Conservation (phyloP, 1,140 invertebrate genomes). For the Drosophila equinoxialis region DNA sequence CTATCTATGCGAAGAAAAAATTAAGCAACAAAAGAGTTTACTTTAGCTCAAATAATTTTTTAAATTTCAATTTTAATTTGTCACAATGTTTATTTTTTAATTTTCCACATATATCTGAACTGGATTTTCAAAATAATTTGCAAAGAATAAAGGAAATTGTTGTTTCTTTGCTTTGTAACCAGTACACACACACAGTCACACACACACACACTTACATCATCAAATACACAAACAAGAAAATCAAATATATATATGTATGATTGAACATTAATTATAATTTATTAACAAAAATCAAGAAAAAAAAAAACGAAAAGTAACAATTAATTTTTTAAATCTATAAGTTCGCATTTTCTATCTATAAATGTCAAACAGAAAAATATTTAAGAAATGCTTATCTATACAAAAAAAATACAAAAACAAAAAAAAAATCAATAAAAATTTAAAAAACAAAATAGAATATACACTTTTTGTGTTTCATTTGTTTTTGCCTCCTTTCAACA, state of each 20-base stretch:
- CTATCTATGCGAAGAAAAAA: slow-evolving; percentile 34
- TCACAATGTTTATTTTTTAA: neutral
- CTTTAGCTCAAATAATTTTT: neutral
- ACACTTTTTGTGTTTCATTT: slow-evolving; percentile 67
- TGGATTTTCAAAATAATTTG: slow-evolving; percentile 52
- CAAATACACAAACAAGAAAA: slow-evolving; percentile 16
- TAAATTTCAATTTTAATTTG: slow-evolving; percentile 1
- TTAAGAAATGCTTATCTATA: slow-evolving; percentile 65
- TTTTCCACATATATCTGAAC: neutral
- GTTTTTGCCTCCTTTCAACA: slow-evolving; percentile 9
- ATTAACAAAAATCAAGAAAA: slow-evolving; percentile 33
- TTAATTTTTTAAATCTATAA: slow-evolving; percentile 46
- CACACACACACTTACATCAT: slow-evolving; percentile 11
- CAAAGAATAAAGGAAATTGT: slow-evolving; percentile 38
- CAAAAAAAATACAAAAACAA: slow-evolving; percentile 36
- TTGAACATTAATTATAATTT: slow-evolving; percentile 53
- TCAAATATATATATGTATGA: slow-evolving; percentile 34
- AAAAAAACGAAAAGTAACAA: slow-evolving; percentile 33
- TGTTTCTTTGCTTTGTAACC: slow-evolving; percentile 45
- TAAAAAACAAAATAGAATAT: slow-evolving; percentile 46
- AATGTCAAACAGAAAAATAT: slow-evolving; percentile 66
- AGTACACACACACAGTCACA: neutral
- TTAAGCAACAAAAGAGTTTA: slow-evolving; percentile 16
- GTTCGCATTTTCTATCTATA: slow-evolving; percentile 73
- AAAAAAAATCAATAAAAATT: slow-evolving; percentile 51